Evolutionary conservation across 2,113 vertebrate species (phyloP).

Genomic region (Pristiophorus japonicus): DNA sequence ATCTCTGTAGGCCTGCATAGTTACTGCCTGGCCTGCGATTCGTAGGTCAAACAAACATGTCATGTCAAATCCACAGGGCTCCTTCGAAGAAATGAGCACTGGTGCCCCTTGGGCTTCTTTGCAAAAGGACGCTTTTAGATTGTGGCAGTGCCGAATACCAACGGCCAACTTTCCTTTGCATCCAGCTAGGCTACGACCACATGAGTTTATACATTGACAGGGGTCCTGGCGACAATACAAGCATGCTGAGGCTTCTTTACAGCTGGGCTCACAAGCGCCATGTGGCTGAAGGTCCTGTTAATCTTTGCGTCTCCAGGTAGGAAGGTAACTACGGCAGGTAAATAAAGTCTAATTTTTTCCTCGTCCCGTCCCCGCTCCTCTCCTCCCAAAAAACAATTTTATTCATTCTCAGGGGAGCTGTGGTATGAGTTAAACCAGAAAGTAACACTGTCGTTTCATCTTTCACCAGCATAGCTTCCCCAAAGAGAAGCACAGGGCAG

Average conservation of each 20-base stretch:
- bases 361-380: not conserved
- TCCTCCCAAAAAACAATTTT: not conserved
- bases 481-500: not conserved
- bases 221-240: not conserved
- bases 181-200: not conserved
- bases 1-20: not conserved
- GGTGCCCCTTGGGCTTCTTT: not conserved
- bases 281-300: not conserved
- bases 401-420: not conserved
- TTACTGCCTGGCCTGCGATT: not conserved
- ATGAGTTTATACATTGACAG: not conserved
- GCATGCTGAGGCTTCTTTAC: not conserved
- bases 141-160: not conserved
- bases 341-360: not conserved
- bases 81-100: not conserved
- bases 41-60: not conserved
- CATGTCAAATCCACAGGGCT: not conserved
- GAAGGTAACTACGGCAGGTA: not conserved
- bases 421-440: not conserved
- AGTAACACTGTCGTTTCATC: not conserved
- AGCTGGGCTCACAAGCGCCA: too few relatives aligned
- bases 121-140: not conserved
- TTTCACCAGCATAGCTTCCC: not conserved
- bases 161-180: not conserved
- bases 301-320: not conserved